Evolutionary conservation across 2,113 vertebrate genomes (phyloP).

Genomic region (Syngnathoides biaculeatus): DNA sequence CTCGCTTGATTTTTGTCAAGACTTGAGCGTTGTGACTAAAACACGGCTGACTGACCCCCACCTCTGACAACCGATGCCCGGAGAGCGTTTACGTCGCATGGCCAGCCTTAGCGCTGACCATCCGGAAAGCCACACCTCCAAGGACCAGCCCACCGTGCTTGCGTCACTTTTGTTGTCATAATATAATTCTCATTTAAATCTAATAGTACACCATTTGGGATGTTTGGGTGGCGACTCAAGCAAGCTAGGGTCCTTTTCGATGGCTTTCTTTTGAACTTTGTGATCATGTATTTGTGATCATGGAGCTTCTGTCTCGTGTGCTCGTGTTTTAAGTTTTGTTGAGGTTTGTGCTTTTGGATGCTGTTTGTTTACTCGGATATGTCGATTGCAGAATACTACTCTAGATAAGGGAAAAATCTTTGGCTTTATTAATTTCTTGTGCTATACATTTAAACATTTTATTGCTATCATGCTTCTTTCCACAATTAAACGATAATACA

Average conservation of each 20-base stretch:
- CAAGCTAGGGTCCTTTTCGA: slow-evolving; percentile 42
- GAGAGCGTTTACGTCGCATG: slow-evolving; percentile 44
- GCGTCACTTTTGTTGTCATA: slow-evolving; percentile 42
- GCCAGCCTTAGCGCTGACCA: slow-evolving; percentile 28
- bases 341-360: slow-evolving; percentile 2
- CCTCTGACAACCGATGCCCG: slow-evolving; percentile 1
- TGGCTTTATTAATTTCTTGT: neutral
- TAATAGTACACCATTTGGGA: slow-evolving; percentile 9
- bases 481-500: neutral
- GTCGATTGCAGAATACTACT: neutral
- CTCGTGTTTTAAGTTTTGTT: slow-evolving; percentile 26
- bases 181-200: neutral
- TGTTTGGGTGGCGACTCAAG: slow-evolving; percentile 42
- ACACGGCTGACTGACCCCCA: neutral
- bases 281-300: slow-evolving; percentile 23
- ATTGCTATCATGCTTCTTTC: neutral
- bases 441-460: neutral
- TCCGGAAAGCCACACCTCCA: slow-evolving; percentile 38
- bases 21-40: neutral
- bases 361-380: neutral
- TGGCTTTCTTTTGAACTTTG: slow-evolving; percentile 14
- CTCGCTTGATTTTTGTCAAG: neutral
- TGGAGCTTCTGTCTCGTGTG: slow-evolving; percentile 20
- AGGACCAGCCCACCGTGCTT: slow-evolving; percentile 41
- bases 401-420: neutral